Percentiles rank a stretch among this genome's conserved stretches.
Conservation (phyloP, 2,113 vertebrate species). For the Paradoxurus hermaphroditus region DNA sequence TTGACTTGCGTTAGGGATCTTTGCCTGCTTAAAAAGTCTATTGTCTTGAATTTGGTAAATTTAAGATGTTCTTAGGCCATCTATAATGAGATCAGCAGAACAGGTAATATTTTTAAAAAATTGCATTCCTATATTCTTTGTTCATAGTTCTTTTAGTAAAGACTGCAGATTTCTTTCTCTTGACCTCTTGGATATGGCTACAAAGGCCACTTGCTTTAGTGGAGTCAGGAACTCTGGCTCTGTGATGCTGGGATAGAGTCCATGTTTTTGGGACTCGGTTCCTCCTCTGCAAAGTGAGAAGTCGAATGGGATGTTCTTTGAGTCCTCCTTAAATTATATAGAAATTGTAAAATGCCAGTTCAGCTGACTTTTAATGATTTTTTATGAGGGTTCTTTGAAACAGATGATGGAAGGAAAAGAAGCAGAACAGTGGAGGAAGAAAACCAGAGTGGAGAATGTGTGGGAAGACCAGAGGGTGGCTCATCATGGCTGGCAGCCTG, state of each 20-base stretch:
- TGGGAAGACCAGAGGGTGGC: background rate
- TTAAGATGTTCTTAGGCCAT: background rate
- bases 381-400: slow-evolving; percentile 28
- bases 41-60: background rate
- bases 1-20: background rate
- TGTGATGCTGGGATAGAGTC: background rate
- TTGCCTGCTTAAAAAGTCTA: background rate
- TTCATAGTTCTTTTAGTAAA: background rate
- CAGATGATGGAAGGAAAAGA: slow-evolving; percentile 22
- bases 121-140: background rate
- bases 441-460: background rate
- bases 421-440: slow-evolving; percentile 30
- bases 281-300: background rate
- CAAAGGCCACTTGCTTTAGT: background rate
- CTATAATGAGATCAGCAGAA: background rate
- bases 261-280: background rate
- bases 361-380: background rate
- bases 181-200: background rate
- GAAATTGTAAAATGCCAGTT: background rate
- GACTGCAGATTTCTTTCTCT: background rate
- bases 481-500: background rate
- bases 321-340: background rate
- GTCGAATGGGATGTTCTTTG: background rate
- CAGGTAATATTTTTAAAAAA: background rate
- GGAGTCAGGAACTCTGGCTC: background rate